A percentile compares a stretch with the other conserved stretches of the same genome.
phyloP scores from a whole-genome alignment of 2,888 invertebrate genomes.

The Drymonia ruficornis region DNA sequence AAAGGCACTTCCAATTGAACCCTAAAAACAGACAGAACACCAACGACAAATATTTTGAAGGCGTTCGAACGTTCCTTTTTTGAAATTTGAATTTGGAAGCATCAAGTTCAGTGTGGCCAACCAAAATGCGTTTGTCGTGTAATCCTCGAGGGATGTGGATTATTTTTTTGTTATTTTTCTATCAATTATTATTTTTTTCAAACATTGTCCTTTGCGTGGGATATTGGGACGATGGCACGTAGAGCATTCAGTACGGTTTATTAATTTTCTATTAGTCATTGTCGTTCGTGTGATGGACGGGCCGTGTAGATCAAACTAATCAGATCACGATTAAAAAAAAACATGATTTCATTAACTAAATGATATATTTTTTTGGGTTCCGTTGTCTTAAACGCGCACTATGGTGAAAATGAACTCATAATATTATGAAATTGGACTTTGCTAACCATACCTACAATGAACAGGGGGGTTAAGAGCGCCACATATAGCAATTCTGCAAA shows the following conservation, averaged over 20 bases:
- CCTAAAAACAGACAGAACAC: constrained; percentile 38
- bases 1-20: constrained; percentile 17
- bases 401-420: no score
- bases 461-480: no score
- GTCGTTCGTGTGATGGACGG: constrained; percentile 31
- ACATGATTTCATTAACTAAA: neutral
- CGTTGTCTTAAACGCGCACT: no score
- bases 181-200: constrained; percentile 70
- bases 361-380: neutral
- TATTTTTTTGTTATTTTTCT: constrained; percentile 64
- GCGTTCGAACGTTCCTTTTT: constrained; percentile 46
- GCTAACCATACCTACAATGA: no score
- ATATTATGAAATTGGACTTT: no score
- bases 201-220: constrained; percentile 68
- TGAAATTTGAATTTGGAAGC: constrained; percentile 67
- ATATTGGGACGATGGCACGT: constrained; percentile 55
- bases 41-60: constrained; percentile 51
- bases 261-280: constrained; percentile 70
- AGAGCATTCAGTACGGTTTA: constrained; percentile 62
- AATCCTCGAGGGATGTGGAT: constrained; percentile 80
- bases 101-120: constrained; percentile 75
- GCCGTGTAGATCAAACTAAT: neutral
- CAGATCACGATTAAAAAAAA: neutral
- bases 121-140: constrained; percentile 83
- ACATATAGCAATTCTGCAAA: no score